Evolutionary conservation across 2,888 invertebrate species (phyloP), one percentile per base, ranked within the genome.

Genomic region (Drepanosiphum platanoidis): DNA sequence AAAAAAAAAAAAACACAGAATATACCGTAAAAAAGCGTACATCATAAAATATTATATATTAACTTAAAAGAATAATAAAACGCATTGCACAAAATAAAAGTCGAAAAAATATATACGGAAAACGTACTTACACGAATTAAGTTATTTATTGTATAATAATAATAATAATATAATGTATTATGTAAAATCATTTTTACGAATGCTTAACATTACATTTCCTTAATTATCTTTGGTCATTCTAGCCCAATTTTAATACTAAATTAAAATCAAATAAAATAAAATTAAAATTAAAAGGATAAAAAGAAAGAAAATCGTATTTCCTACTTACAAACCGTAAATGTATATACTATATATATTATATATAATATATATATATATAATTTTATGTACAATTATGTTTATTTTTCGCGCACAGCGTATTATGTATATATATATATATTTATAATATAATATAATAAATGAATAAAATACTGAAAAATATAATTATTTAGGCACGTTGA

Each of bases 151-250:
- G 9, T 79, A 68, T 64, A 68, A 68, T 75, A 79, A n/a, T n/a
- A n/a, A 42, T 46, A 52, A 80, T 52, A 32, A 22, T 42, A 5
- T 9, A 42, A 66, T 32, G 46, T 34, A 52, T 42, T 58, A 71
- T 71, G 81, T 77, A 58, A 75, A 58, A 75, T 70, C n/a, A 52
- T 32, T 72, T 75, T 74, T 46, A 64, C 46, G 11, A 64, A 66
- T 68, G 36, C 84, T 68, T 84, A 75, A 70, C 22, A 84, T 77
- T 75, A 42, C n/a, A 22, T 71, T 83, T 66, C 74, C 84, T 84
- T 84, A 84, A 84, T 77, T 84, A 84, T 77, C 84, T 84, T 84
- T 84, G 84, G 84, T 84, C 84, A 58, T 39, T 46, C 84, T 84
- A 84, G 84, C 84, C 84, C 7, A 77, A 75, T 77, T 83, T 72